A percentile compares a stretch with the other conserved stretches of the same genome.
Evolutionary conservation across 2,888 invertebrate genomes (phyloP).

Genomic region (Aricia artaxerxes): DNA sequence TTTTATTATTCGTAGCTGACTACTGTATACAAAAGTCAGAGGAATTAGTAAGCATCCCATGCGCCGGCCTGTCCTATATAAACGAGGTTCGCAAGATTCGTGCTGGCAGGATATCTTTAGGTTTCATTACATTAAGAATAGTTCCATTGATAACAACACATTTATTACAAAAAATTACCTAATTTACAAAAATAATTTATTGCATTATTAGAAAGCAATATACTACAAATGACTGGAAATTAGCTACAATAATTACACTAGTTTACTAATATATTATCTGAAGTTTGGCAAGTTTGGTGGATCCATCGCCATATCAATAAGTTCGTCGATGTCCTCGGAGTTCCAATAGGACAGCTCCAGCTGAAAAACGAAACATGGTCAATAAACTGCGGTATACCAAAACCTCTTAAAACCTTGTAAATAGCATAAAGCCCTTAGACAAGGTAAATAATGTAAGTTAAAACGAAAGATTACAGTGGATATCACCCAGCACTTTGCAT

Average conservation of each 20-base stretch:
- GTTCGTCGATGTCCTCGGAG: constrained; percentile 70
- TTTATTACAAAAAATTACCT: constrained; percentile 32
- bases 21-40: too few species aligned
- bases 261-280: constrained; percentile 39
- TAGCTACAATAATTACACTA: constrained; percentile 31
- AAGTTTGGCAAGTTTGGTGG: constrained; percentile 57
- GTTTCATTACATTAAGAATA: background rate
- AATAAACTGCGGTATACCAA: background rate
- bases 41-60: too few species aligned
- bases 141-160: constrained; percentile 39
- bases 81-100: background rate
- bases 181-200: constrained; percentile 48
- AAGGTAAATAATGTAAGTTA: too few species aligned
- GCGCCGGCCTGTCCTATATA: too few species aligned
- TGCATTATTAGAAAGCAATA: constrained; percentile 37
- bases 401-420: too few species aligned
- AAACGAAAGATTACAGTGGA: too few species aligned
- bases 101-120: background rate
- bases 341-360: constrained; percentile 74
- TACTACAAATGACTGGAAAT: constrained; percentile 34
- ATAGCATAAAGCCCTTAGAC: too few species aligned
- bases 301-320: constrained; percentile 74
- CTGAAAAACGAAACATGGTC: constrained; percentile 47
- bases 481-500: too few species aligned
- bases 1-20: too few species aligned